A percentile compares a stretch with the other conserved stretches of the same genome.
phyloP scores from a whole-genome alignment of 2,113 vertebrate species.

The Pygoscelis antarcticus region DNA sequence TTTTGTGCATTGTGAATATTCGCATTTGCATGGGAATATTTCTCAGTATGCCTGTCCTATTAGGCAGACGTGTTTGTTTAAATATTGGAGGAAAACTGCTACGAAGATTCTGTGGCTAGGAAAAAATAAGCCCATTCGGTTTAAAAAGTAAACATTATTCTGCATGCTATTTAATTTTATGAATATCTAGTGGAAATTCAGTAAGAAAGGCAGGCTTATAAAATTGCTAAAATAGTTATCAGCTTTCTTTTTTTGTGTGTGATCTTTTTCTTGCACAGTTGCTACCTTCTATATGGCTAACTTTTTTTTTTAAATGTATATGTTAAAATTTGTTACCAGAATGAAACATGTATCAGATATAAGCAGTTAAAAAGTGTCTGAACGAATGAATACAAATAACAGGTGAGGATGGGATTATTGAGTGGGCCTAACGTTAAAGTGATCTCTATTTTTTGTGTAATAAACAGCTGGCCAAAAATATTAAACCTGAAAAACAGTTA shows the following conservation, averaged over 20 bases:
- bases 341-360: not conserved
- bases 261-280: not conserved
- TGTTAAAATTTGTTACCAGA: not conserved
- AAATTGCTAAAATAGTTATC: not conserved
- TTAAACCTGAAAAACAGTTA: not conserved
- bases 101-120: not conserved
- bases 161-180: not conserved
- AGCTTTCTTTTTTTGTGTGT: not conserved
- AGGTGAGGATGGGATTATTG: not conserved
- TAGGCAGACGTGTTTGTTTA: not conserved
- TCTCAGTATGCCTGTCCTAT: not conserved
- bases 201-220: not conserved
- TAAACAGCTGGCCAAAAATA: not conserved
- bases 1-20: constrained; percentile 23
- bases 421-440: not conserved
- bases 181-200: not conserved
- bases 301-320: not conserved
- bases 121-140: not conserved
- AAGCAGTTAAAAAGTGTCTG: not conserved
- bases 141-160: constrained; percentile 2
- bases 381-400: not conserved
- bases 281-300: not conserved
- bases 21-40: constrained; percentile 23
- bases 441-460: not conserved
- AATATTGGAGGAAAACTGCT: not conserved